Evolutionary conservation across 2,888 invertebrate genomes (phyloP).

Genomic region (Macrophya alboannulata): DNA sequence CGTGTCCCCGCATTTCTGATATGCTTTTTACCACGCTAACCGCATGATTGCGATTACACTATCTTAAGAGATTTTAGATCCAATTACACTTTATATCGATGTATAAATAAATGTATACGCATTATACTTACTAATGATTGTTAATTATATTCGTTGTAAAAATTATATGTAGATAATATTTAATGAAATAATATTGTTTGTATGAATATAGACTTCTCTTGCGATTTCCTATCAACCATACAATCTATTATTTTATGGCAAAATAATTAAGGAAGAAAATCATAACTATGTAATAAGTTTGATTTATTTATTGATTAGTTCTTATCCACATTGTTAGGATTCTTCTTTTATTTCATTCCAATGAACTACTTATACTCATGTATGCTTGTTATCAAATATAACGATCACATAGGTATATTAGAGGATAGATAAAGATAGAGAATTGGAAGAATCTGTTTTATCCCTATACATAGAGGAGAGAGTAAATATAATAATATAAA

Average conservation of each 20-base stretch:
- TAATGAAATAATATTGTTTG: not conserved
- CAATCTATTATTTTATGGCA: not conserved
- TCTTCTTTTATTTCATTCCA: not conserved
- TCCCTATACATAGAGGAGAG: not conserved
- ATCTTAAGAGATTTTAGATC: not conserved
- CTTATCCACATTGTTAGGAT: not conserved
- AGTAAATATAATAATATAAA: not conserved
- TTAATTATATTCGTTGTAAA: not conserved
- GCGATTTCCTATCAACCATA: not conserved
- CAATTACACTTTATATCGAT: not conserved
- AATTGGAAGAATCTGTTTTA: not conserved
- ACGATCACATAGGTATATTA: not conserved
- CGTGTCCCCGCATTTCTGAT: conserved; percentile 26
- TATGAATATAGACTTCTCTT: not conserved
- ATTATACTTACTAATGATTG: not conserved
- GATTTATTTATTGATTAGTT: not conserved
- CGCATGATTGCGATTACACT: not conserved
- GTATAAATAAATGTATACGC: not conserved
- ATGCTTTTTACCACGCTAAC: conserved; percentile 21
- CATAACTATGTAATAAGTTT: not conserved
- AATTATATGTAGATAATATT: not conserved
- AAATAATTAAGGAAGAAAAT: not conserved
- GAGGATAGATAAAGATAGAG: not conserved
- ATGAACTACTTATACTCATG: not conserved
- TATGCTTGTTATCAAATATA: not conserved